These are phyloP conservation scores for Momotus momota DNA, from an alignment of 2,797 vertebrate species.

Conservation along the genomic window DNA sequence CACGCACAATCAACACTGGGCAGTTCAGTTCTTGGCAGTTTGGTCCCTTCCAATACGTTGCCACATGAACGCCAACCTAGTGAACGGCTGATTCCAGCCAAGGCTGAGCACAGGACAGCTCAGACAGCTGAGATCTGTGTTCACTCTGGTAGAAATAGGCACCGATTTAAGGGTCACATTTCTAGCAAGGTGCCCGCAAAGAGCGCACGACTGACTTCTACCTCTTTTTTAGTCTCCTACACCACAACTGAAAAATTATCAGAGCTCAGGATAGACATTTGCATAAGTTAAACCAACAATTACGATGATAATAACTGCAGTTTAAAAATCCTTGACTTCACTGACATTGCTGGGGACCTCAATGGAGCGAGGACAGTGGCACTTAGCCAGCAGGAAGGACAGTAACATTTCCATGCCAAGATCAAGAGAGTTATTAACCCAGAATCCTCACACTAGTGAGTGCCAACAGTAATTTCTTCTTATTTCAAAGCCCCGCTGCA, in stretches of 20 bases:
- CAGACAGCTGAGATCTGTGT: background rate
- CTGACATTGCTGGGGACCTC: background rate
- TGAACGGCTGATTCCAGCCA: background rate
- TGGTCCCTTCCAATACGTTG: accelerated
- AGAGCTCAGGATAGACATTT: background rate
- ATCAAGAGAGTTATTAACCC: conserved; percentile 26
- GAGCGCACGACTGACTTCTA: background rate
- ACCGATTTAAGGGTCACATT: background rate
- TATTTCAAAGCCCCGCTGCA: conserved; percentile 5
- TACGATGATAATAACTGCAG: background rate
- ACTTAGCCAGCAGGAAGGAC: background rate
- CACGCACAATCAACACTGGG: background rate
- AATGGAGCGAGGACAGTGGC: background rate
- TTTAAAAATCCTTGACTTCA: background rate
- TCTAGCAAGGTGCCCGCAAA: background rate
- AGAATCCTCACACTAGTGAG: background rate
- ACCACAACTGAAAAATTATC: background rate
- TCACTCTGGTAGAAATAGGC: background rate
- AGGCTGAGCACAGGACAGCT: background rate
- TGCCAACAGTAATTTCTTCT: background rate
- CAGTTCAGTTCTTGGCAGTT: background rate
- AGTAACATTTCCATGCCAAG: background rate
- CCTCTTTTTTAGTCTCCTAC: background rate
- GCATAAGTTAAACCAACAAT: conserved; percentile 26
- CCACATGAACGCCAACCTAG: background rate